Evolutionary conservation across 2,888 invertebrate species (phyloP).

Genomic region (Ferrisia virgata): DNA sequence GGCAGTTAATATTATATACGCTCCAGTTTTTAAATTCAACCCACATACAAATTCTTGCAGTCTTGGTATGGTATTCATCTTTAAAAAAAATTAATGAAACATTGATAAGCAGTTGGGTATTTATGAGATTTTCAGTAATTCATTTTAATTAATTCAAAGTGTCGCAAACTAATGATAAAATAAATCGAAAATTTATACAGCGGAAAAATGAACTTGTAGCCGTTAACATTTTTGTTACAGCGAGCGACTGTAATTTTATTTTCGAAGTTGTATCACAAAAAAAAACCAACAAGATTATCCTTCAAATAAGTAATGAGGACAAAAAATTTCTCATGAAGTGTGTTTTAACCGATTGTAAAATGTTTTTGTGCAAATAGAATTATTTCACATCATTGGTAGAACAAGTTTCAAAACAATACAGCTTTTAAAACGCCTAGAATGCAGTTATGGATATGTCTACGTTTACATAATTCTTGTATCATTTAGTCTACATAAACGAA

Average conservation of each 20-base stretch:
- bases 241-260: too few relatives aligned
- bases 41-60: conserved; percentile 32
- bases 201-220: neutral
- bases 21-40: conserved; percentile 10
- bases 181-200: neutral
- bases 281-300: neutral
- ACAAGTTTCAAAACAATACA: too few relatives aligned
- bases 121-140: neutral
- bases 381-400: too few relatives aligned
- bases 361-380: neutral
- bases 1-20: neutral
- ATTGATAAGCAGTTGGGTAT: too few relatives aligned
- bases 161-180: neutral
- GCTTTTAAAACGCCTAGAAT: too few relatives aligned
- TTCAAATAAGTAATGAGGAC: neutral
- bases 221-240: neutral
- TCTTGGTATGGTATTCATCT: conserved; percentile 13
- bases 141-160: neutral
- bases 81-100: neutral
- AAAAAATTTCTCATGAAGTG: neutral
- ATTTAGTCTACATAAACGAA: neutral
- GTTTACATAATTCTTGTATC: neutral
- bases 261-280: too few relatives aligned
- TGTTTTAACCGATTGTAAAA: neutral
- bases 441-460: neutral